Conservation (phyloP, 53 echinoderm and acorn worm species). For the Mesocentrotus franciscanus region DNA sequence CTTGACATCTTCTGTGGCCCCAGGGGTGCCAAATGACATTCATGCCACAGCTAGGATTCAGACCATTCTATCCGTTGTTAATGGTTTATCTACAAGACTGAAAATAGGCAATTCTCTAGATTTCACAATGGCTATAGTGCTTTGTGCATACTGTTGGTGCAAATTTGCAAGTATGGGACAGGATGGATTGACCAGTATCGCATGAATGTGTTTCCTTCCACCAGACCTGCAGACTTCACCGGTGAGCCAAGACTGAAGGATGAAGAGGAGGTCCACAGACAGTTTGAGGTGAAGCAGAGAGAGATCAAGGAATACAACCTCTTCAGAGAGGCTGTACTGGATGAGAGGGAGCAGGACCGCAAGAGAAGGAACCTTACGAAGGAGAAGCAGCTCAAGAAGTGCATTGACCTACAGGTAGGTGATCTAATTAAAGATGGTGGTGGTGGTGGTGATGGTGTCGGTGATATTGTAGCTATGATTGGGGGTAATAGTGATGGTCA, state of each 20-base stretch:
- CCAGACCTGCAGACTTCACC: slow-evolving; percentile 82
- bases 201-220: not conserved
- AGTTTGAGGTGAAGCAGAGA: slow-evolving; percentile 80
- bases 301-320: slow-evolving; percentile 81
- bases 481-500: not conserved
- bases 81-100: no score
- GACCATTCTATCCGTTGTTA: no score
- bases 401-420: slow-evolving; percentile 89
- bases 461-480: not conserved
- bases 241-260: slow-evolving; percentile 81
- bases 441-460: not conserved
- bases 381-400: slow-evolving; percentile 91
- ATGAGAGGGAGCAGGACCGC: slow-evolving; percentile 74
- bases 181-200: not conserved
- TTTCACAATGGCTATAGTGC: no score
- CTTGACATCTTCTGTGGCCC: no score
- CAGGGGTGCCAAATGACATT: no score
- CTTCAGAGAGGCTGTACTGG: slow-evolving; percentile 88
- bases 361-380: slow-evolving; percentile 73
- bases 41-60: no score
- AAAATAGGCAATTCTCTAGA: no score
- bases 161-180: not conserved
- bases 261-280: slow-evolving; percentile 84
- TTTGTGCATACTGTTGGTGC: no score
- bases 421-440: not conserved